Percentiles rank a stretch among this genome's conserved stretches.
Evolutionary conservation across 2,888 invertebrate species (phyloP).

Genomic region (Caenorhabditis afra): DNA sequence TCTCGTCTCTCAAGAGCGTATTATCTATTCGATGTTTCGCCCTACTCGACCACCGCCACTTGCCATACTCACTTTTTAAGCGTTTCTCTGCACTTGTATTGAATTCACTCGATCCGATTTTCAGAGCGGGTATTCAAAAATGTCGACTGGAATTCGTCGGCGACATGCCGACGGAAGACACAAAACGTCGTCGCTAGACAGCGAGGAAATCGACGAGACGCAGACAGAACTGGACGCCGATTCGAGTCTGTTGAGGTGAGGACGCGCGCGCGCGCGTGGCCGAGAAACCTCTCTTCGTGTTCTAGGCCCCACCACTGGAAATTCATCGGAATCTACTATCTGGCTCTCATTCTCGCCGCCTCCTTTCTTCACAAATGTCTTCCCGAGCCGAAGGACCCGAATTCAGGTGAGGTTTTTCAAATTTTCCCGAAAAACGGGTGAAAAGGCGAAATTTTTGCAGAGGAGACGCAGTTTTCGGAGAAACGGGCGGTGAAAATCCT

Average conservation of each 20-base stretch:
- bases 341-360: slow-evolving; percentile 36
- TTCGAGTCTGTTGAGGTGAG: slow-evolving; percentile 29
- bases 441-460: slow-evolving; percentile 47
- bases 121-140: slow-evolving; percentile 4
- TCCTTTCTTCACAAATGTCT: slow-evolving; percentile 62
- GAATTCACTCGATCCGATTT: not conserved
- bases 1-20: slow-evolving; percentile 19
- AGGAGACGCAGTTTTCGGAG: slow-evolving; percentile 71
- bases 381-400: slow-evolving; percentile 63
- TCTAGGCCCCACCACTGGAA: slow-evolving; percentile 58
- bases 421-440: no score
- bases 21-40: slow-evolving; percentile 19
- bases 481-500: slow-evolving; percentile 62
- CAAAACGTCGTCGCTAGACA: slow-evolving; percentile 16
- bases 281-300: slow-evolving; percentile 20
- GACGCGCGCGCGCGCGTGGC: not conserved
- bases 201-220: slow-evolving; percentile 18
- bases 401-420: slow-evolving; percentile 52
- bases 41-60: not conserved
- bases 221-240: slow-evolving; percentile 16
- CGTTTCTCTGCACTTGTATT: no score
- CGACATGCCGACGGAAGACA: slow-evolving; percentile 32
- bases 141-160: slow-evolving; percentile 47
- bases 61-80: not conserved
- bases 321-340: slow-evolving; percentile 47